A percentile compares a stretch with the other conserved stretches of the same genome.
Conservation (phyloP, 2,113 vertebrate genomes). For the Catharus fuscescens region DNA sequence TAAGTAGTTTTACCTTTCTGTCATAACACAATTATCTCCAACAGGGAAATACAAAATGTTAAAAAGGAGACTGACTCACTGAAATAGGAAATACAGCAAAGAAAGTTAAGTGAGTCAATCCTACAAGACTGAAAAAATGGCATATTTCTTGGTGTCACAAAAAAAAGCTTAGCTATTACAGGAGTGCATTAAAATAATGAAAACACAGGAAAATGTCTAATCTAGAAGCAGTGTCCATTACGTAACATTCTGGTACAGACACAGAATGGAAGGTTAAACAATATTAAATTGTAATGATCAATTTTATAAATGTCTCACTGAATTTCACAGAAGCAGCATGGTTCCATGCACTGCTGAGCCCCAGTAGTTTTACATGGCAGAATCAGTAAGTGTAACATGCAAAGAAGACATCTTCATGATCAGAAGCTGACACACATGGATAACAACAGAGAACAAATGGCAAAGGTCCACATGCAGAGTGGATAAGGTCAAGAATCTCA, state of each 20-base stretch:
- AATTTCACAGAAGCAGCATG: not conserved
- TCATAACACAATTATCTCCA: not conserved
- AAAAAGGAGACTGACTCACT: not conserved
- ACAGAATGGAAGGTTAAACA: not conserved
- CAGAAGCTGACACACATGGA: not conserved
- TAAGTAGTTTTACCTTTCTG: not conserved
- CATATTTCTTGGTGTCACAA: not conserved
- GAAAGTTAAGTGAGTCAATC: not conserved
- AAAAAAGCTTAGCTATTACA: not conserved
- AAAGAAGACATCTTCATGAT: not conserved
- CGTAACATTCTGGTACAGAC: not conserved
- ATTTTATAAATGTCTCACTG: not conserved
- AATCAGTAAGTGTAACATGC: not conserved
- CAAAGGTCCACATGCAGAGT: not conserved
- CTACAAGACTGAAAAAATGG: not conserved
- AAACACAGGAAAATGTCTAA: not conserved
- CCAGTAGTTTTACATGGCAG: not conserved
- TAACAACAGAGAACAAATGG: not conserved
- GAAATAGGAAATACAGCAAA: not conserved
- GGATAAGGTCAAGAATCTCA: not conserved
- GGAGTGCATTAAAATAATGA: not conserved
- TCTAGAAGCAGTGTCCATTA: not conserved
- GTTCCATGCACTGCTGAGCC: not conserved
- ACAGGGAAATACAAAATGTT: not conserved
- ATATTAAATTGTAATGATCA: not conserved